Base-by-base conservation (phyloP, 2,797 vertebrate species). In the Protosalanx chinensis region DNA sequence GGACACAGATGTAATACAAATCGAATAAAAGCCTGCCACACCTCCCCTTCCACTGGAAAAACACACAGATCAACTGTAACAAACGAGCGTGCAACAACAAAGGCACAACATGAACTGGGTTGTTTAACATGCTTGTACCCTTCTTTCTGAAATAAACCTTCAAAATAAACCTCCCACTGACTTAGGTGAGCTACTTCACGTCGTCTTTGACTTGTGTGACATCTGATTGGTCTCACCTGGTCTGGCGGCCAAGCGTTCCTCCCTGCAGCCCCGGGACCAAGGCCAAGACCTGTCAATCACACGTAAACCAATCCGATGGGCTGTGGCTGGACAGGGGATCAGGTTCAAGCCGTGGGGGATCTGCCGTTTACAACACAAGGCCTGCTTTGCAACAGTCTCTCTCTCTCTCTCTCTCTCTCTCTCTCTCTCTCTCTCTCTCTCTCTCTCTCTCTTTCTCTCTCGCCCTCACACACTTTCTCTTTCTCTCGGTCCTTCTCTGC, bases 261-360 rank as follows among this genome's bases (percentile, higher is more conserved):
- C 76, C 6, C 66, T 67, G 72, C 62, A 76, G 83, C 76, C 73
- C 83, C 90, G 92, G 94, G 92, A 87, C 82, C 81, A 70, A 58
- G 0, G 90, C 94, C 93, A 94, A 82, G 83, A 73, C 81, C 91
- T 87, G 93, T 93, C 93, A 94, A 93, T 95, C 92, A 94, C 91
- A 85, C 77, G 93, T 90, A 94, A 95, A 82, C 81, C 92, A 93
- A 94, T 93, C 91, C 93, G 67, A 75, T 67, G 66, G 79, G 70
- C 75, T 76, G 90, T 80, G 91, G 91, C 91, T 88, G 84, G 86
- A 84, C 82, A 85, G 82, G 81, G 90, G 93, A 95, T 95, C 93
- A 85, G 86, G 85, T 95, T 95, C 92, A 78, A 86, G 89, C 90
- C 92, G 91, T 89, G 88, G 90, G 90, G 91, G 91, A 91, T 91